phyloP scores from a whole-genome alignment of 2,797 vertebrate species.

The Danio choprae region DNA sequence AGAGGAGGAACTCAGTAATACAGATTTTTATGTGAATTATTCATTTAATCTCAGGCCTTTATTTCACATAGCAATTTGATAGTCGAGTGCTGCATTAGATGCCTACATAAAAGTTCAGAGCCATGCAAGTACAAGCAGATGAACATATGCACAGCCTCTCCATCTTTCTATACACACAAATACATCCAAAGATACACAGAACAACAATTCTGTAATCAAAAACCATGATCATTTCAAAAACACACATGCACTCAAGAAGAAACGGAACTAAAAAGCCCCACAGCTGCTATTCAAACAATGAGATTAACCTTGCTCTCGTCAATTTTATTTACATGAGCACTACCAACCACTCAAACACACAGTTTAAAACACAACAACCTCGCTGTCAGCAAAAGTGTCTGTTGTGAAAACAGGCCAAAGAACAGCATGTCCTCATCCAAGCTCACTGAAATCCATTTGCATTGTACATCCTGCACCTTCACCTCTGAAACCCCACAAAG shows the following conservation, averaged over 20 bases:
- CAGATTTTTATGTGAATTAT: not conserved
- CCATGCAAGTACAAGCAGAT: not conserved
- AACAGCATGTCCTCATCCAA: not conserved
- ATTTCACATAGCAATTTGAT: not conserved
- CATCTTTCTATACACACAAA: not conserved
- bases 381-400: conserved; percentile 2
- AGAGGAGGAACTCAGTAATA: not conserved
- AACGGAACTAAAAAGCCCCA: not conserved
- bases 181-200: not conserved
- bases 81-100: conserved; percentile 5
- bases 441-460: not conserved
- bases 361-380: conserved; percentile 9
- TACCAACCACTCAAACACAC: not conserved
- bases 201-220: not conserved
- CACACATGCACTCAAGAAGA: not conserved
- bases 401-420: not conserved
- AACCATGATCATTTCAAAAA: not conserved
- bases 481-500: conserved; percentile 12
- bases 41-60: not conserved
- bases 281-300: not conserved
- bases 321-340: not conserved
- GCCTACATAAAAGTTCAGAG: not conserved
- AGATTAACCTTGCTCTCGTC: not conserved
- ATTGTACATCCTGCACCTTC: not conserved
- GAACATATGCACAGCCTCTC: not conserved